Base-by-base conservation (phyloP, 1,140 invertebrate genomes). In the Bombus impatiens region DNA sequence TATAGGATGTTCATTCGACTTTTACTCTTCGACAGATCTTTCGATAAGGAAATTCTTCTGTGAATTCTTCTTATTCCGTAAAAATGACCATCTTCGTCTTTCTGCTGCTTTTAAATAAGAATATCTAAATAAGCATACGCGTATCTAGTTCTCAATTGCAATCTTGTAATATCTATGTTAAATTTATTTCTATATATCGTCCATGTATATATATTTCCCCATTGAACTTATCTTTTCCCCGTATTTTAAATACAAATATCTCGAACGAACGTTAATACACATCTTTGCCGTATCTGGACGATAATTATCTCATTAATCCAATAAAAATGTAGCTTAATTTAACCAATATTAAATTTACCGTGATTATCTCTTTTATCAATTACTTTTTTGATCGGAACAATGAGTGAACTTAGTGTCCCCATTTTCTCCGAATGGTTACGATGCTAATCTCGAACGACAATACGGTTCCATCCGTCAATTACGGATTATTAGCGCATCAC, bases 401-500 rank as follows among this genome's bases (percentile, higher is more conserved):
- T n/a, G 25, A 71, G 22, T 10, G 35, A 32, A n/a, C n/a, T 42
- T 32, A 32, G 68, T 77, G 82, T 53, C 57, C 74, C 28, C 62
- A 28, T 68, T 84, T 62, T 53, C 32, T 59, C 22, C 78, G 28
- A 70, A 79, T 18, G 35, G 42, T 57, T 42, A 59, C n/a, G 40
- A 78, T 79, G 35, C 28, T 40, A 68, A 71, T 84, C 47, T 68
- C 13, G 25, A 70, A 70, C 44, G 75, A 78, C 76, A 78, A 83
- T 68, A 53, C 74, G 18, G 40, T 84, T 79, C 67, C 76, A 59
- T 71, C 76, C 74, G 74, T 68, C 65, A 79, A 84, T 84, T 79
- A 79, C 76, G 67, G 47, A 79, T 84, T 79, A 78, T 79, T 79
- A 44, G 47, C 53, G 77, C 76, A 71, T 80, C 67, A 57, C 76